Evolutionary conservation across 2,797 vertebrate species (phyloP).

Genomic region (Phyllotis vaccarum): DNA sequence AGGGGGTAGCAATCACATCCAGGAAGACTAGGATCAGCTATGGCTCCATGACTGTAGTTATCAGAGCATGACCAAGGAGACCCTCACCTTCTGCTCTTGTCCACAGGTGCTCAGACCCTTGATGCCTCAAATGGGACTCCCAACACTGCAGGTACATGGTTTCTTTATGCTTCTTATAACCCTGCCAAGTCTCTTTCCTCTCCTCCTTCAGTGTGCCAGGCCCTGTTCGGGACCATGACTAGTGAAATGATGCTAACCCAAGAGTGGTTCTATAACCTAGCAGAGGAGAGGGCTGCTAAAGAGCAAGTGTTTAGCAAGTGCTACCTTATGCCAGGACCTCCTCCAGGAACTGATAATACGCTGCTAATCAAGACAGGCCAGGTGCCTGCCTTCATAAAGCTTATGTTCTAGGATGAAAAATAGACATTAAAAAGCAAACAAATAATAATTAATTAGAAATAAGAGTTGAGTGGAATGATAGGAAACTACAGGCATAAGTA

Average conservation of each 20-base stretch:
- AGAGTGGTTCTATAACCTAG: neutral
- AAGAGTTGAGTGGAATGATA: neutral
- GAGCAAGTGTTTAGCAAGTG: neutral
- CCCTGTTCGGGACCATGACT: neutral
- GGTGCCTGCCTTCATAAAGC: neutral
- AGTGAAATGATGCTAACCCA: neutral
- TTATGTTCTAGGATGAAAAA: neutral
- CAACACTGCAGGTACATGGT: slow-evolving; percentile 53
- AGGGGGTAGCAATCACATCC: neutral
- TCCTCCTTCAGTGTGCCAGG: neutral
- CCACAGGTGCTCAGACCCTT: slow-evolving; percentile 24
- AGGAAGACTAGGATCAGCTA: neutral
- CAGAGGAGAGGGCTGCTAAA: neutral
- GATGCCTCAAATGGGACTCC: neutral
- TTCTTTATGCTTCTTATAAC: neutral
- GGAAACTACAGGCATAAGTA: neutral
- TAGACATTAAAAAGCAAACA: neutral
- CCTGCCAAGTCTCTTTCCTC: neutral
- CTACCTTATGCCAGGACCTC: neutral
- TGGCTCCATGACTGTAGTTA: fast-evolving
- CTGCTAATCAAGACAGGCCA: neutral
- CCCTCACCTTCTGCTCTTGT: slow-evolving; percentile 40
- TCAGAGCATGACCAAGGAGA: neutral
- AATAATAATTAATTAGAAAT: neutral
- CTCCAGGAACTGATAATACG: neutral